Evolutionary conservation across 2,888 invertebrate genomes (phyloP), one percentile per base, ranked within the genome.

Genomic region (Andrena haemorrhoa): DNA sequence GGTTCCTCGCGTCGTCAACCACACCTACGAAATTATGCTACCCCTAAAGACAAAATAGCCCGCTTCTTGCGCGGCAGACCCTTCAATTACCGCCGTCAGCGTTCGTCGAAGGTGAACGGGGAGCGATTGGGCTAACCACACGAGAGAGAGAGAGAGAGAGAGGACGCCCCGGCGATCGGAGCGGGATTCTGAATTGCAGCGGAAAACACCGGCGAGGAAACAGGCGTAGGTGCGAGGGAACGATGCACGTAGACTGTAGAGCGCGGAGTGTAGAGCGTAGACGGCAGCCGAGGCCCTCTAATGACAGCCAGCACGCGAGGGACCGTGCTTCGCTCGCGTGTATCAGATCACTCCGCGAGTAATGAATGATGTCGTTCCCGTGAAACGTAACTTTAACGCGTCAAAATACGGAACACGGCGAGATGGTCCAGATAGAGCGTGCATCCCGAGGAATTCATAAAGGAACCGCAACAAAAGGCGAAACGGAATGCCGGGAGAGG

Each of bases 221-320:
- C 61, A 69, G 70, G 73, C 70, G 82, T 65, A 68, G 75, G 75
- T 73, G 79, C 31, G 73, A 65, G 83, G 64, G 63, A 68, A 73
- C 61, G 72, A 61, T 26, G 66, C 63, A 56, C 68, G 73, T 72
- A 71, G 41, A 41, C 41, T 16, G 16, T 16, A 16, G 41, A 41
- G 41, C 41, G 16, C 41, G 16, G 5, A 16, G 41, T 1, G 41
- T 41, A 16, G 41, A 41, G 12, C 5, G 12, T 5, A 41, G 33
- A 68, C 72, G 80, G 64, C 56, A 56, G 65, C 47, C 75, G 79
- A 73, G 65, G 64, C 58, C 73, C 26, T 63, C n/a, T 88, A 89
- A 89, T 79, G 86, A 88, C 80, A 75, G 66, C 74, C 64, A 79
- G 85, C 90, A 90, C 90, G 90, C 89, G 89, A 89, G 76, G 66